phyloP scores from a whole-genome alignment of 2,797 vertebrate species.

The Falco cherrug region DNA sequence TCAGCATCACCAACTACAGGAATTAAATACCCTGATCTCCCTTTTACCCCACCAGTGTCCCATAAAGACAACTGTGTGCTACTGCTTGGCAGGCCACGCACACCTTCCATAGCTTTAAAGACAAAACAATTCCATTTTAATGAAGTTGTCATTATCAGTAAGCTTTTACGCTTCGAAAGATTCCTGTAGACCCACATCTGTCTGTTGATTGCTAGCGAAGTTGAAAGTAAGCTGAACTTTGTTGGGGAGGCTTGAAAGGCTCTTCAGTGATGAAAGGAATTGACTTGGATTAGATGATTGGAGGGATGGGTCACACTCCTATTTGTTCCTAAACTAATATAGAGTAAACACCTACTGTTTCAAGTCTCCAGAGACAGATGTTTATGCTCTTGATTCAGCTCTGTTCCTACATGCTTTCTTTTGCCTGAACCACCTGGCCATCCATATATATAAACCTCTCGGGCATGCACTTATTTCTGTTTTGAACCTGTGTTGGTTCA shows the following conservation, averaged over 20 bases:
- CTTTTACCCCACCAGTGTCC: not conserved
- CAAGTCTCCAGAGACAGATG: not conserved
- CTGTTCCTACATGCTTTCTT: not conserved
- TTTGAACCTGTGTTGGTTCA: not conserved
- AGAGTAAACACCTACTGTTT: not conserved
- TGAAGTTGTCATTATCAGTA: not conserved
- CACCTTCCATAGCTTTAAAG: not conserved
- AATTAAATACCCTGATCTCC: not conserved
- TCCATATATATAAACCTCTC: not conserved
- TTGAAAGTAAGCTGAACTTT: not conserved
- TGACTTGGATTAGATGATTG: not conserved
- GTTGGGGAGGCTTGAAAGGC: constrained; percentile 1
- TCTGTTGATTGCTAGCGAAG: not conserved
- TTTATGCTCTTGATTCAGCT: not conserved
- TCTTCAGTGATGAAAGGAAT: not conserved
- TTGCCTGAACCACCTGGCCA: not conserved
- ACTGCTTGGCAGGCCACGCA: not conserved
- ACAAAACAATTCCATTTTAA: not conserved
- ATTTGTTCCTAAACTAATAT: not conserved
- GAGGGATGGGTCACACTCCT: not conserved
- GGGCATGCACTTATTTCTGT: not conserved
- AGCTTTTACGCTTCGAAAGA: not conserved
- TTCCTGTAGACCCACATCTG: not conserved
- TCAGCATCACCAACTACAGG: not conserved
- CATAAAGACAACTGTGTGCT: not conserved